Conservation (phyloP, 2,888 invertebrate species). For the Stenodera caucasica region DNA sequence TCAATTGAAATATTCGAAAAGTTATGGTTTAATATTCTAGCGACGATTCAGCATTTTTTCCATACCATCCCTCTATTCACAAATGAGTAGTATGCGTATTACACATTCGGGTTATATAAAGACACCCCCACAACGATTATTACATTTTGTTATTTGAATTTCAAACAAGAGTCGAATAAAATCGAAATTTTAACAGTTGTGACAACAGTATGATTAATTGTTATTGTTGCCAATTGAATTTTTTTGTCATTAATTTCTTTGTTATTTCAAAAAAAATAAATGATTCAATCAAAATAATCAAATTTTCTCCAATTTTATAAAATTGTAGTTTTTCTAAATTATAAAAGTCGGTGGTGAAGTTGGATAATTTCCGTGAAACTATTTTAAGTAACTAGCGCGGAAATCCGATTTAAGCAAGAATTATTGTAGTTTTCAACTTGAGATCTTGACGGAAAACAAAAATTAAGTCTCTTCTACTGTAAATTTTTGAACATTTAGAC, state of each 20-base stretch:
- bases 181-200: conserved; percentile 6
- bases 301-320: too few species aligned
- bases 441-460: neutral
- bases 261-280: neutral
- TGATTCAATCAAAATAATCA: conserved; percentile 11
- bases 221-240: conserved; percentile 7
- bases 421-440: conserved; percentile 7
- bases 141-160: conserved; percentile 29
- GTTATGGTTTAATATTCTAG: conserved; percentile 39
- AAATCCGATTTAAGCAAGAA: conserved; percentile 3
- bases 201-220: conserved; percentile 2
- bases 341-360: neutral
- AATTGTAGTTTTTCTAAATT: neutral
- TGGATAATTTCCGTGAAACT: conserved; percentile 5
- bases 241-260: neutral
- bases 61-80: neutral
- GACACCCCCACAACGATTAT: conserved; percentile 27
- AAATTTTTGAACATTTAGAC: too few species aligned
- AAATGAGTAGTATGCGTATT: neutral
- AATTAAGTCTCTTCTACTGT: too few species aligned
- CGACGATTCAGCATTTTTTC: conserved; percentile 24
- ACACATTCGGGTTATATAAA: conserved; percentile 14
- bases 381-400: conserved; percentile 7
- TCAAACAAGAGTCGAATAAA: conserved; percentile 12
- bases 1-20: conserved; percentile 42